Conservation (phyloP, 1,140 invertebrate species). For the Rhagoletis pomonella region DNA sequence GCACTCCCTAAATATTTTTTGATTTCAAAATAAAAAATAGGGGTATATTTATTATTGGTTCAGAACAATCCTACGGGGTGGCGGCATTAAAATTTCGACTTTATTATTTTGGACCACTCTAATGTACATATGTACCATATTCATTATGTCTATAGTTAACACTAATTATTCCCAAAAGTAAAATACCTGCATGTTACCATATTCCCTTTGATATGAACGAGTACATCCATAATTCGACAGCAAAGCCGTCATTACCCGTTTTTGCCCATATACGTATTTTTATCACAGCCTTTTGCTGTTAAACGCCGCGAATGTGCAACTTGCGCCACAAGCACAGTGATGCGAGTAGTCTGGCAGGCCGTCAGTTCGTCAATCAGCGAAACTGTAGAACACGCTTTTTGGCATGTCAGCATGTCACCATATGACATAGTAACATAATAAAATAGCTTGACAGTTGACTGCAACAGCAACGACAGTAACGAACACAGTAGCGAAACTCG, state of each 20-base stretch:
- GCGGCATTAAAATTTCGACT: no score
- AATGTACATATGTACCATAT: neutral
- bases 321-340: conserved; percentile 11
- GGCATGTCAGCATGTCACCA: conserved; percentile 48
- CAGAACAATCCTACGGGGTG: no score
- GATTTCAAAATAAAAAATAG: no score
- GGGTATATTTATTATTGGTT: no score
- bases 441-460: conserved; percentile 40
- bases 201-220: no score
- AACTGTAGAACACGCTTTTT: conserved; percentile 46
- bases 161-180: neutral
- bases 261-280: neutral
- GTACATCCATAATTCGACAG: neutral
- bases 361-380: conserved; percentile 47
- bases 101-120: no score
- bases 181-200: neutral
- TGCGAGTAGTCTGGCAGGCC: neutral
- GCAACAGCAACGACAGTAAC: conserved; percentile 4
- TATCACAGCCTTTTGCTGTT: neutral
- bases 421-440: conserved; percentile 52
- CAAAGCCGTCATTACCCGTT: neutral
- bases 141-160: neutral
- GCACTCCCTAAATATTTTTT: no score
- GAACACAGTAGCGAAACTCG: neutral
- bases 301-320: conserved; percentile 24